Conservation (phyloP, 2,888 invertebrate species). For the Camponotus fellah region DNA sequence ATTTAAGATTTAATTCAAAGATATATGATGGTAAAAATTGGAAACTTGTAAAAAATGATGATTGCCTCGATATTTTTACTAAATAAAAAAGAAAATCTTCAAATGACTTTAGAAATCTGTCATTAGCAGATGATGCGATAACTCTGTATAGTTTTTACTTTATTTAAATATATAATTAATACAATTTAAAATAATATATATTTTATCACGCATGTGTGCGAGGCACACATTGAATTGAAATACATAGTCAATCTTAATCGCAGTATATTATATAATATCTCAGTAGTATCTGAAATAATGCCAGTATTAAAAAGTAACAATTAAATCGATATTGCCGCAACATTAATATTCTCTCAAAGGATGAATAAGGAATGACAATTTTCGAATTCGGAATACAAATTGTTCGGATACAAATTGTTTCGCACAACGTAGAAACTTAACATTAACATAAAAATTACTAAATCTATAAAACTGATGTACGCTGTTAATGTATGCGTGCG, state of each 20-base stretch:
- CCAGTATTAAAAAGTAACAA: neutral
- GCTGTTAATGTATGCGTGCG: neutral
- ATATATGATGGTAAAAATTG: neutral
- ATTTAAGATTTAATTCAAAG: neutral
- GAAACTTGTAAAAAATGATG: neutral
- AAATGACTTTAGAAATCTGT: neutral
- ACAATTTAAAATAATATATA: neutral
- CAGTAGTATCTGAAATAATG: neutral
- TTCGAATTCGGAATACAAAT: neutral
- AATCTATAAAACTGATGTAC: neutral
- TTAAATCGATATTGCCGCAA: neutral
- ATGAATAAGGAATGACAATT: neutral
- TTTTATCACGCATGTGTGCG: neutral
- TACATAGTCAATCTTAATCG: neutral
- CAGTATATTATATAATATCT: neutral
- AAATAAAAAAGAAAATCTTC: neutral
- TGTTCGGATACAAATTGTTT: too few relatives aligned
- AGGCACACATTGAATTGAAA: neutral
- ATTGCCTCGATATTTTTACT: neutral
- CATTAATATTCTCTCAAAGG: neutral
- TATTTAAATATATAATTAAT: neutral
- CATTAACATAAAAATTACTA: neutral
- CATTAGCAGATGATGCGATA: neutral
- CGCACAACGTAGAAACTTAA: neutral
- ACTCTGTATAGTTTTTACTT: neutral